These are phyloP conservation scores for Acanthococcus lagerstroemiae DNA, from an alignment of 2,888 invertebrate species.

Conservation along the genomic window DNA sequence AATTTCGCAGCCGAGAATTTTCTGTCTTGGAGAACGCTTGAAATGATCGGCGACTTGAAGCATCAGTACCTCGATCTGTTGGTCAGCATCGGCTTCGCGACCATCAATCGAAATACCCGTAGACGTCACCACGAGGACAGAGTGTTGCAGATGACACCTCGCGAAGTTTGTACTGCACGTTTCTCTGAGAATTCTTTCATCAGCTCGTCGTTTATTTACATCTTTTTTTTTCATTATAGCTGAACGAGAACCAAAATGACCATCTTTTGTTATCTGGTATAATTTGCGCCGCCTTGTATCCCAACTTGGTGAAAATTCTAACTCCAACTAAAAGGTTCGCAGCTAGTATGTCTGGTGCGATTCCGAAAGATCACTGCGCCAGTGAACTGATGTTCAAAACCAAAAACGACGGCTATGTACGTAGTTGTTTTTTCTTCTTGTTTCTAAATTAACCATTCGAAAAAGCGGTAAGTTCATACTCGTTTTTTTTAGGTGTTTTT, in stretches of 20 bases:
- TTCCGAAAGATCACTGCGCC: conserved; percentile 59
- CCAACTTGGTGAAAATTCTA: conserved; percentile 75
- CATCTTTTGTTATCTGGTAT: conserved; percentile 67
- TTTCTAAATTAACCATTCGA: neutral
- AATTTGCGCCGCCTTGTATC: conserved; percentile 84
- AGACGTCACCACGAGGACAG: conserved; percentile 8
- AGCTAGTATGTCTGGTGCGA: conserved; percentile 59
- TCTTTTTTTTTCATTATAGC: conserved; percentile 44
- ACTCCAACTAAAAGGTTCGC: conserved; percentile 65
- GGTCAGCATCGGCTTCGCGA: conserved; percentile 68
- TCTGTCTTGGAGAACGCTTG: conserved; percentile 67
- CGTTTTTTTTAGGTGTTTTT: conserved; percentile 44
- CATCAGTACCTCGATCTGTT: conserved; percentile 65
- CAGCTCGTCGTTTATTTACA: neutral
- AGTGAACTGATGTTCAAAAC: conserved; percentile 66
- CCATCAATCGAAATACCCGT: conserved; percentile 46
- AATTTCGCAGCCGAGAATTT: conserved; percentile 20
- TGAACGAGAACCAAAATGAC: conserved; percentile 65
- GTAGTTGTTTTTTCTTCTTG: conserved; percentile 24
- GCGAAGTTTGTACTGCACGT: neutral
- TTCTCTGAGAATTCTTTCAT: neutral
- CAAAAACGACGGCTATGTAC: conserved; percentile 59
- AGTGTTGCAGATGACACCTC: neutral
- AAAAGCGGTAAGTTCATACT: neutral
- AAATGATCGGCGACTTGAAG: conserved; percentile 78